Evolutionary conservation across 2,113 vertebrate genomes (phyloP), one percentile per base, ranked within the genome.

Genomic region (Cariama cristata): DNA sequence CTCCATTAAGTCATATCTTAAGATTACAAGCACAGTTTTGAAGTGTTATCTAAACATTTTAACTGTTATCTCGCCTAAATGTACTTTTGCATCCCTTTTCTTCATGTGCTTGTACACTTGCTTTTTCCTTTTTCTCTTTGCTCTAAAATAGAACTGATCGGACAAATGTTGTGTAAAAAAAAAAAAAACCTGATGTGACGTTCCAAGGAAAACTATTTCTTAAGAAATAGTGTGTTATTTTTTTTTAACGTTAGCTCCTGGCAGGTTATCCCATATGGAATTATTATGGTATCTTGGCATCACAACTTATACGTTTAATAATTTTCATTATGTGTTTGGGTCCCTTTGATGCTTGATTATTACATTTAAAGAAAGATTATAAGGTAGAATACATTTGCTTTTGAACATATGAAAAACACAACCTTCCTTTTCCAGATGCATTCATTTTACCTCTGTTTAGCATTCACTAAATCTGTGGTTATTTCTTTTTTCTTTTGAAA

Each of bases 351-450:
- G 38, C 44, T 82, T 96, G 89, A 85, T 93, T 85, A 95, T 93
- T 95, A 81, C 87, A 73, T 95, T 94, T 96, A 82, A 84, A 89
- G 59, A 59, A 93, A 96, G 77, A 96, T 96, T 97, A 95, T 68
- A 96, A 96, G 84, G 93, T 96, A 87, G 84, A 81, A 59, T 52
- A 15, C 4, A 33, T 93, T 93, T 91, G 12, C 87, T 93, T 96
- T 93, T 85, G 77, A 94, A 60, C 40, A 13, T 20, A 45, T 1
- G 49, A 87, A 96, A 95, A 93, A 24, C 42, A 87, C 74, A 72
- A 49, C 73, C 49, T 93, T 93, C 24, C 23, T 21, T 79, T 97
- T 87, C 77, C 53, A 90, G 84, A 35, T 87, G 84, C 44, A 68
- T 94, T 96, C 35, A 56, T 95, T 96, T 95, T 79, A 81, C 68